A percentile compares a stretch with the other conserved stretches of the same genome.
phyloP scores from a whole-genome alignment of 2,113 vertebrate genomes.

The Psettodes erumei region DNA sequence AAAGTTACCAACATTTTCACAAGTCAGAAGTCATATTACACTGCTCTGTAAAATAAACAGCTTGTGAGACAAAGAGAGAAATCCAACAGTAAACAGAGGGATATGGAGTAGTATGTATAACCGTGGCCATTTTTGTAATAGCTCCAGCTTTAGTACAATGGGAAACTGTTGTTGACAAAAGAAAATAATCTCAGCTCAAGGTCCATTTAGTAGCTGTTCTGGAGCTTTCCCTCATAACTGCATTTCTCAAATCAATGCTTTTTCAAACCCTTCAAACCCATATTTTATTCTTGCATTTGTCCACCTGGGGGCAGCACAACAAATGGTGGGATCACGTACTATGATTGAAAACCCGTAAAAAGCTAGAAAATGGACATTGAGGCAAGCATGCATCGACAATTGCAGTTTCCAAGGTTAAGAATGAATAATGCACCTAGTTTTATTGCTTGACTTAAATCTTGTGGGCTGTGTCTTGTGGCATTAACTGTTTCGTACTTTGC shows the following conservation, averaged over 20 bases:
- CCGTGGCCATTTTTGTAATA: not conserved
- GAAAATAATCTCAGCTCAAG: not conserved
- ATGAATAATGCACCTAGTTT: not conserved
- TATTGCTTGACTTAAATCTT: not conserved
- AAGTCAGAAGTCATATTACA: constrained; percentile 66
- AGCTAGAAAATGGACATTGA: not conserved
- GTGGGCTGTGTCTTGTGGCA: not conserved
- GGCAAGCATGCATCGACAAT: not conserved
- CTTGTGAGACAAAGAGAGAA: constrained; percentile 35
- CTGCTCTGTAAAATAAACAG: constrained; percentile 56
- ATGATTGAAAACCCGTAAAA: not conserved
- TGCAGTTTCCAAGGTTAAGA: constrained; percentile 1
- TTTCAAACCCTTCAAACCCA: not conserved
- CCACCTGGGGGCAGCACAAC: not conserved
- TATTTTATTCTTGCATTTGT: not conserved
- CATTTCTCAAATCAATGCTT: not conserved
- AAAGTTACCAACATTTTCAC: constrained; percentile 69
- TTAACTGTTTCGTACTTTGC: constrained; percentile 2
- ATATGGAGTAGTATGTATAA: not conserved
- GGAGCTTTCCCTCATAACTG: not conserved
- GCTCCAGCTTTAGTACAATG: not conserved
- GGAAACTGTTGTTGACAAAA: not conserved
- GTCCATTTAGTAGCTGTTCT: not conserved
- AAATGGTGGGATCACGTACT: not conserved
- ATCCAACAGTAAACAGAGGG: not conserved